phyloP scores from a whole-genome alignment of 1,140 invertebrate genomes.

The Neotoxoptera formosana region DNA sequence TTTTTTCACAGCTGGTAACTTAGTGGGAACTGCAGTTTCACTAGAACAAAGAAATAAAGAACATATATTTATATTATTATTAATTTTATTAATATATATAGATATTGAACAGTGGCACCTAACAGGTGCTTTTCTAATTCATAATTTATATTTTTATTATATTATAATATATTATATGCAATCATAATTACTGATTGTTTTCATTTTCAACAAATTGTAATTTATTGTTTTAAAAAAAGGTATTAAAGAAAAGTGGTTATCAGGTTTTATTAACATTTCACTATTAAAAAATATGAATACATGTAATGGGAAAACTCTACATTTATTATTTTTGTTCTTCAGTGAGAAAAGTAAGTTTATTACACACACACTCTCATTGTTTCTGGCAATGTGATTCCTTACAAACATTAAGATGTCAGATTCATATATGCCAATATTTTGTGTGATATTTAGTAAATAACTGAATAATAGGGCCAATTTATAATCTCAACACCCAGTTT shows the following conservation, averaged over 20 bases:
- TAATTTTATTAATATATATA: too few species aligned
- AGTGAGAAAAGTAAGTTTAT: background rate
- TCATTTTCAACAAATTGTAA: too few species aligned
- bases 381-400: background rate
- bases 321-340: too few species aligned
- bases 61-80: background rate
- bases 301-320: too few species aligned
- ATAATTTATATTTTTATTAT: background rate
- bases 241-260: too few species aligned
- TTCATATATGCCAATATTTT: background rate
- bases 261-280: too few species aligned
- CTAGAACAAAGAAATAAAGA: conserved; percentile 62
- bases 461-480: background rate
- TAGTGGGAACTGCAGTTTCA: conserved; percentile 68
- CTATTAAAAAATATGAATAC: too few species aligned
- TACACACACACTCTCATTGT: background rate
- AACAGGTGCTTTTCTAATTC: background rate
- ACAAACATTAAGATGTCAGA: background rate
- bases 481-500: too few species aligned
- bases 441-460: background rate
- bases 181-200: too few species aligned
- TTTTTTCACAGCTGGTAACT: conserved; percentile 71
- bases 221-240: too few species aligned
- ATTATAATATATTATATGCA: too few species aligned
- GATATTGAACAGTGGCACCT: background rate